A percentile compares a stretch with the other conserved stretches of the same genome.
These are phyloP conservation scores for Orthosia gracilis DNA, from an alignment of 2,888 invertebrate genomes.

Conservation along the genomic window DNA sequence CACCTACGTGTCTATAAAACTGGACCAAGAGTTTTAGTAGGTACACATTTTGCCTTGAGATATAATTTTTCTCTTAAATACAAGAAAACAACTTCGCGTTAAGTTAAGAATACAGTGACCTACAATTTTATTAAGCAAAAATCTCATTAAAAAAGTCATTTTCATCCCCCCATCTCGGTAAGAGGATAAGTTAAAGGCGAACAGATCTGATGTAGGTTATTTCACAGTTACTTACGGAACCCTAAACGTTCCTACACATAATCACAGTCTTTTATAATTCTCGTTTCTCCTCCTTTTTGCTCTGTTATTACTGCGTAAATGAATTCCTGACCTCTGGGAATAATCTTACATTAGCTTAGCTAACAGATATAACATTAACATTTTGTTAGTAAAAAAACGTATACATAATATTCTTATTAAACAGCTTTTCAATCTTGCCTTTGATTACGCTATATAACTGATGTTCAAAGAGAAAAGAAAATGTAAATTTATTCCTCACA, in stretches of 20 bases:
- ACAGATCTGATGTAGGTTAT: background rate
- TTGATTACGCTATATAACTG: constrained; percentile 17
- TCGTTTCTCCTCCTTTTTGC: constrained; percentile 15
- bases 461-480: constrained; percentile 33
- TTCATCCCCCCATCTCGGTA: too few relatives aligned
- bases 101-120: background rate
- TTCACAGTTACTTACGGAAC: background rate
- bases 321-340: constrained; percentile 36
- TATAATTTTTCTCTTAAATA: constrained; percentile 6
- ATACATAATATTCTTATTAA: constrained; percentile 12
- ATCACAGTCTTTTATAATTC: constrained; percentile 43
- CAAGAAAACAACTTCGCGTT: constrained; percentile 15
- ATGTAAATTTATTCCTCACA: constrained; percentile 4
- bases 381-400: constrained; percentile 18
- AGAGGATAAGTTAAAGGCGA: background rate
- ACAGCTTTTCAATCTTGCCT: constrained; percentile 28
- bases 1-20: background rate
- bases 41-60: background rate
- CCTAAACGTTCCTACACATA: constrained; percentile 23
- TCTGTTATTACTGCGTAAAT: constrained; percentile 51
- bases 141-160: constrained; percentile 21
- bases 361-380: constrained; percentile 29
- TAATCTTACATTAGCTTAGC: constrained; percentile 44
- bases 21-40: background rate
- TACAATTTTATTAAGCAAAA: constrained; percentile 8